Conservation (phyloP, 2,113 vertebrate species). For the Lamprologus sp. region DNA sequence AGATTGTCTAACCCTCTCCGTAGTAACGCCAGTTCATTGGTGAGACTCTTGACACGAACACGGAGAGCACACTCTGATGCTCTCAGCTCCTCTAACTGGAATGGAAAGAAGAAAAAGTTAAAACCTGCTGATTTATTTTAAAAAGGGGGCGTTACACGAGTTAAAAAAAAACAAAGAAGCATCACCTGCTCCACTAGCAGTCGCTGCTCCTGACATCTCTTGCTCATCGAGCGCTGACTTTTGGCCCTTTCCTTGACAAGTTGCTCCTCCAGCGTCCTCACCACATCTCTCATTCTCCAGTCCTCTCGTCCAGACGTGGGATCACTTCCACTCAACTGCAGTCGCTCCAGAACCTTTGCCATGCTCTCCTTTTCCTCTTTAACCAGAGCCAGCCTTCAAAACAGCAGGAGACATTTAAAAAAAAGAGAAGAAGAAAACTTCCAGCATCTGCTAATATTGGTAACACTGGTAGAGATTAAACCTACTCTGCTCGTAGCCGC, state of each 20-base stretch:
- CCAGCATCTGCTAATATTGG: background rate
- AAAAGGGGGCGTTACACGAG: background rate
- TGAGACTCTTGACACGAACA: conserved; percentile 78
- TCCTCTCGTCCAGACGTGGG: conserved; percentile 48
- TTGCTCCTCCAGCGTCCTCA: conserved; percentile 77
- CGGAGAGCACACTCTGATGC: conserved; percentile 77
- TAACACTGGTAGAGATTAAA: background rate
- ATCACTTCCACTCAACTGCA: conserved; percentile 48
- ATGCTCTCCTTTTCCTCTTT: conserved; percentile 76
- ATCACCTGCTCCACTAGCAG: conserved; percentile 78
- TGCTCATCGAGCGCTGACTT: conserved; percentile 62
- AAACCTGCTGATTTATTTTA: background rate
- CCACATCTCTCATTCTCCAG: conserved; percentile 65
- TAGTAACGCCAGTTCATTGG: conserved; percentile 74
- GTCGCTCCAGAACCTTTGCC: conserved; percentile 63
- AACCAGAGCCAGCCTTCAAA: conserved; percentile 69
- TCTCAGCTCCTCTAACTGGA: conserved; percentile 79
- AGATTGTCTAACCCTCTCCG: conserved; percentile 75
- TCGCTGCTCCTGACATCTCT: conserved; percentile 75
- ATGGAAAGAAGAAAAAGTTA: background rate
- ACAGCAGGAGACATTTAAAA: background rate
- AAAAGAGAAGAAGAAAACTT: background rate
- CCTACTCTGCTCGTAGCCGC: conserved; percentile 78
- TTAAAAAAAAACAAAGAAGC: background rate
- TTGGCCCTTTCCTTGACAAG: conserved; percentile 77